These are phyloP conservation scores for Cephalopterus ornatus DNA, from an alignment of 2,113 vertebrate species.

Conservation along the genomic window DNA sequence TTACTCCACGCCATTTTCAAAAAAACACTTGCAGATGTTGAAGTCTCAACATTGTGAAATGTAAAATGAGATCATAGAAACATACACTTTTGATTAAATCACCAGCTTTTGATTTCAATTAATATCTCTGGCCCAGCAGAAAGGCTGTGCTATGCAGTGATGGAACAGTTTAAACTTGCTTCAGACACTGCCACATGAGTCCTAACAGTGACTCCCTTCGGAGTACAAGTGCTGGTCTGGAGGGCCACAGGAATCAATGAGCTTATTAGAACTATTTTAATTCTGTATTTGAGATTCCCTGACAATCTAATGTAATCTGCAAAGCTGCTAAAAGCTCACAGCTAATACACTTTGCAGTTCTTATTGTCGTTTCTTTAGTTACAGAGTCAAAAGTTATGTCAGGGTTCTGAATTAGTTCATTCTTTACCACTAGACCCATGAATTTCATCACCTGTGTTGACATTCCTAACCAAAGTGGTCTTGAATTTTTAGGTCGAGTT, in stretches of 20 bases:
- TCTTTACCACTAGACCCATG: neutral
- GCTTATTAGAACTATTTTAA: constrained; percentile 45
- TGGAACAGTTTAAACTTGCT: neutral
- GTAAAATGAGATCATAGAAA: neutral
- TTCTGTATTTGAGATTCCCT: constrained; percentile 20
- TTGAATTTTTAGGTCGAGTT: neutral
- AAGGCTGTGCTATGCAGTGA: neutral
- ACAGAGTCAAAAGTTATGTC: neutral
- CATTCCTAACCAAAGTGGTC: neutral
- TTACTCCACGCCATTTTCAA: neutral
- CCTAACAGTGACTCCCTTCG: neutral
- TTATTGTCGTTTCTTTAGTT: constrained; percentile 19
- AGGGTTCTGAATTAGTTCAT: neutral
- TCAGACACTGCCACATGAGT: neutral
- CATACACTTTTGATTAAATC: neutral
- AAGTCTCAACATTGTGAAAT: neutral
- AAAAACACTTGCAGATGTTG: neutral
- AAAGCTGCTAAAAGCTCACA: constrained; percentile 21
- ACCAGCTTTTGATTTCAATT: neutral
- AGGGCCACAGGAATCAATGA: neutral
- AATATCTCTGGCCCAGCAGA: neutral
- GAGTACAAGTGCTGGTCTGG: neutral
- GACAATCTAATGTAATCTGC: constrained; percentile 42
- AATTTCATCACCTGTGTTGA: neutral
- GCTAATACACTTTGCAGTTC: constrained; percentile 38